Evolutionary conservation across 2,888 invertebrate genomes (phyloP).

Genomic region (Euspilapteryx auroguttella): DNA sequence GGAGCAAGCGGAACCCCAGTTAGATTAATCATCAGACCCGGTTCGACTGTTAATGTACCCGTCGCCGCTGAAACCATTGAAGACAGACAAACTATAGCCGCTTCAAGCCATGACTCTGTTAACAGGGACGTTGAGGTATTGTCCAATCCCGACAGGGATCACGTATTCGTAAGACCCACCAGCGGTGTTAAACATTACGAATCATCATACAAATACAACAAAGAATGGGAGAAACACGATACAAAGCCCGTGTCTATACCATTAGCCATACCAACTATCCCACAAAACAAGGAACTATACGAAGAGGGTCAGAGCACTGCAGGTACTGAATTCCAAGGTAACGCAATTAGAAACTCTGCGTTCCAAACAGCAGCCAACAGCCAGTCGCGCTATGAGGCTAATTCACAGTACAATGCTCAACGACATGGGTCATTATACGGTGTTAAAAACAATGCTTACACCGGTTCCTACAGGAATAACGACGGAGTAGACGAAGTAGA

Average conservation of each 20-base stretch:
- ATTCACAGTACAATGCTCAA: no score
- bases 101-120: slow-evolving; percentile 17
- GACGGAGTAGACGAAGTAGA: slow-evolving; percentile 11
- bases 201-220: slow-evolving; percentile 38
- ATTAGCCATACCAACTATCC: slow-evolving; percentile 20
- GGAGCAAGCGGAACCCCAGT: slow-evolving; percentile 23
- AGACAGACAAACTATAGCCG: slow-evolving; percentile 10
- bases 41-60: slow-evolving; percentile 27
- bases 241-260: slow-evolving; percentile 17
- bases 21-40: slow-evolving; percentile 30
- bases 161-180: slow-evolving; percentile 14
- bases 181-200: slow-evolving; percentile 30
- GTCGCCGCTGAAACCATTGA: slow-evolving; percentile 24
- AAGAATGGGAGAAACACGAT: slow-evolving; percentile 48
- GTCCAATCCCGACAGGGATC: slow-evolving; percentile 11
- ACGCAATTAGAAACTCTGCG: no score
- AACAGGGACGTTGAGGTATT: slow-evolving; percentile 27
- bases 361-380: slow-evolving; percentile 12
- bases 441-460: slow-evolving; percentile 11
- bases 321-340: slow-evolving; percentile 11
- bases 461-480: slow-evolving; percentile 14
- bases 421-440: neutral
- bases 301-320: slow-evolving; percentile 21
- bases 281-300: slow-evolving; percentile 25
- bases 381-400: neutral